Conservation (phyloP, 2,888 invertebrate species). For the Craniophora ligustri region DNA sequence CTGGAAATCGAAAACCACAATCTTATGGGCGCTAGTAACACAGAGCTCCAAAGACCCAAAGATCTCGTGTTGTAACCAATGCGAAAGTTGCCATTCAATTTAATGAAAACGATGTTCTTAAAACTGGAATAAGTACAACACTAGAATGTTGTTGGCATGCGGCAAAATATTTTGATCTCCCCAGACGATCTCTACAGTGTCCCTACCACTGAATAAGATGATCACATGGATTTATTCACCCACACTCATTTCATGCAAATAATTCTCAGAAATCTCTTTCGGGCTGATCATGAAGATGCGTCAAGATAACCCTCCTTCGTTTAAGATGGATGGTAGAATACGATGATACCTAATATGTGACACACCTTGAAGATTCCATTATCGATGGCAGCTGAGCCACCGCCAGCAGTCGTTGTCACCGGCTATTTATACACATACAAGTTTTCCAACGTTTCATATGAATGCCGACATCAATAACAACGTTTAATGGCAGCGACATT, state of each 20-base stretch:
- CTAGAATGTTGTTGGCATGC: not conserved
- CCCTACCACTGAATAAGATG: slow-evolving; percentile 20
- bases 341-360: slow-evolving; percentile 53
- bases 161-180: no score
- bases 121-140: no score
- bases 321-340: slow-evolving; percentile 59
- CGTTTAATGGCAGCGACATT: slow-evolving; percentile 17
- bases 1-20: no score
- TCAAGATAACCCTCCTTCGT: slow-evolving; percentile 47
- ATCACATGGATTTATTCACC: slow-evolving; percentile 42
- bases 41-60: no score
- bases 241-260: slow-evolving; percentile 40
- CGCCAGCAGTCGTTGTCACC: slow-evolving; percentile 51
- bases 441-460: slow-evolving; percentile 54
- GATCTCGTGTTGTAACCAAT: no score
- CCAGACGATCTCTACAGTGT: no score
- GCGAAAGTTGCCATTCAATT: no score
- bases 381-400: slow-evolving; percentile 59
- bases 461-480: slow-evolving; percentile 47
- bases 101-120: no score
- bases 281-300: slow-evolving; percentile 57
- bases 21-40: no score
- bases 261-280: slow-evolving; percentile 56
- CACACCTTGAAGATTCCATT: slow-evolving; percentile 65
- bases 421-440: slow-evolving; percentile 66